Base-by-base conservation (phyloP, 1,140 invertebrate species). In the Archivesica marissinica region DNA sequence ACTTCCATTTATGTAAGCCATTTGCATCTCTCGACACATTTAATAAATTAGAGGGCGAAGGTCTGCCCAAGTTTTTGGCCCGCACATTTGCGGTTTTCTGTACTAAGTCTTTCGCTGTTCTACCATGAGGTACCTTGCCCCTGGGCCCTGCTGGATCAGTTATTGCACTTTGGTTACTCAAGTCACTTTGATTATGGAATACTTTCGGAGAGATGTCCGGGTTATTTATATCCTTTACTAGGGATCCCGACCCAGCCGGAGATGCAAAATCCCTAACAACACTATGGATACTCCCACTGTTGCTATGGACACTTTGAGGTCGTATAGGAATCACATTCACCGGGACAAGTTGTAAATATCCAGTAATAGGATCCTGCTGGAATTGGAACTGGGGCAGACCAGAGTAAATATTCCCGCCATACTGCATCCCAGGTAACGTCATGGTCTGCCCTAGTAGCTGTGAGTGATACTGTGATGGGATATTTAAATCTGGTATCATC, bases 311-410 rank as follows among this genome's bases (percentile, higher is more conserved):
- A 85, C 74, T 85, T 50, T 83, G 80, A 6, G 80, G 80, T 17
- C 76, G 39, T 61, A 85, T 59, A 17, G 88, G 79, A 59, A 90
- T 79, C n/a, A 88, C 66, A 39, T 68, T 54, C 20, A 91, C 87
- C 15, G 92, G 92, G 11, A 93, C 86, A 33, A 92, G 80, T 72
- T 92, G 90, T 74, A 92, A 54, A 50, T 90, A 88, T 11, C 92
- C 92, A 38, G 92, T 92, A 6, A 85, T 75, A 20, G 92, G 91
- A 85, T 93, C 92, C 68, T 92, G 92, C 44, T 92, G 89, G 47
- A 92, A 82, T 70, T 91, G 90, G 47, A 91, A 88, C 52, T 91
- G 91, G 23, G 90, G 90, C 64, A 87, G 76, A 11, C 88, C 88
- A 17, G 88, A 70, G 41, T 61, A 77, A 68, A 89, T 70, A 33